Percentiles rank a stretch among this genome's conserved stretches.
phyloP scores from a whole-genome alignment of 2,888 invertebrate genomes.

The Cataglyphis livida region DNA sequence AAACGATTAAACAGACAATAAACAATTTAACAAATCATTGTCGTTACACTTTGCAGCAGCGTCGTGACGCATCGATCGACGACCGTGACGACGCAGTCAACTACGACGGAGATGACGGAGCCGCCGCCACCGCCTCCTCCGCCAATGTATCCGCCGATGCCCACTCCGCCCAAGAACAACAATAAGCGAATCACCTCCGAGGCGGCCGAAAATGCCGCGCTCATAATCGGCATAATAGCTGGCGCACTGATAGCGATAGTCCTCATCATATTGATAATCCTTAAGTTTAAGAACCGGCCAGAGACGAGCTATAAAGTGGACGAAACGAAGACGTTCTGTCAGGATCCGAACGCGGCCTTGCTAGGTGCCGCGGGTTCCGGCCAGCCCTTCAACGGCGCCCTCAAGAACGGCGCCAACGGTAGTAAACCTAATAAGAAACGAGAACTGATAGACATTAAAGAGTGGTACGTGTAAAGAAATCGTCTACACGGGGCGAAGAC shows the following conservation, averaged over 20 bases:
- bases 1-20: neutral
- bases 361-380: conserved; percentile 87
- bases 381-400: conserved; percentile 85
- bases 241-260: conserved; percentile 96
- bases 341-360: conserved; percentile 93
- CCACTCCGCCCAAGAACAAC: conserved; percentile 84
- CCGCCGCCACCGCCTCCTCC: conserved; percentile 83
- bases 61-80: conserved; percentile 79
- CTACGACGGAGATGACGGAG: conserved; percentile 83
- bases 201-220: conserved; percentile 91
- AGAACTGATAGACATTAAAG: conserved; percentile 96
- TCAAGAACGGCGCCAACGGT: conserved; percentile 81
- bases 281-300: conserved; percentile 94
- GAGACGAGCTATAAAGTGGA: conserved; percentile 98
- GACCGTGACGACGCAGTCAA: conserved; percentile 77
- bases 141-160: conserved; percentile 83
- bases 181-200: conserved; percentile 88
- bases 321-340: conserved; percentile 92
- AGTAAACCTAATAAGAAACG: conserved; percentile 89
- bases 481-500: conserved; percentile 11
- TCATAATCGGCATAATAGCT: conserved; percentile 95
- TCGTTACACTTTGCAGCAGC: conserved; percentile 70
- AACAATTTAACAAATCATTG: neutral
- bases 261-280: conserved; percentile 94
- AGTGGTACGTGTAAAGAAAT: conserved; percentile 96